Evolutionary conservation across 2,888 invertebrate genomes (phyloP), one percentile per base, ranked within the genome.

Genomic region (Caenorhabditis zanzibari): DNA sequence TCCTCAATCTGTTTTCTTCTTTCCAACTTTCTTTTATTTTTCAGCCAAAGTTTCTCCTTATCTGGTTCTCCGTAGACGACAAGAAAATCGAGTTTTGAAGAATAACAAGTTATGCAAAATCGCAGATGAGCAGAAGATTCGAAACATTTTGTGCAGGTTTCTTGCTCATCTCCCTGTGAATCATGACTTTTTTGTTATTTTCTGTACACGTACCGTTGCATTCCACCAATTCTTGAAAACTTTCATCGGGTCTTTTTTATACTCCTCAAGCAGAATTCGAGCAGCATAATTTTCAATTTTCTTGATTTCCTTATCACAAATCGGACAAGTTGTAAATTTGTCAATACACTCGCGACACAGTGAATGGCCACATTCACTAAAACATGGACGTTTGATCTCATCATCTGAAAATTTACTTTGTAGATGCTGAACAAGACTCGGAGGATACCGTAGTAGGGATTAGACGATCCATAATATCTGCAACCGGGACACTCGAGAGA

Each of bases 191-290:
- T n/a, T n/a, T n/a, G n/a, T n/a, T n/a, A n/a, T n/a, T n/a, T n/a
- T n/a, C n/a, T 9, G 54, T 0, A 32, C 5, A 3, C 58, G 16
- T n/a, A 58, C 58, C 35, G 4, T 35, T 7, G 32, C 9, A 58
- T 35, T 58, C 58, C 58, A 58, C 58, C 58, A 58, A 10, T 35
- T 58, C 19, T 35, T 35, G 19, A 58, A 35, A 0, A 58, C 19
- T 7, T 6, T 58, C 35, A 35, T 35, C 2, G 58, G 35, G 19
- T 58, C 35, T 19, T n/a, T 19, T n/a, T 7, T 32, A 24, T 35
- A 58, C 0, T 32, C n/a, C 6, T 58, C 58, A 6, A 58, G 19
- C 1, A 58, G 7, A 19, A 6, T 35, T 35, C 35, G 32, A 32
- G 58, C 58, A n/a, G 32, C 19, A n/a, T n/a, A 58, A 19, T 58